Conservation (phyloP, 2,797 vertebrate species). For the Esox masquinongy region DNA sequence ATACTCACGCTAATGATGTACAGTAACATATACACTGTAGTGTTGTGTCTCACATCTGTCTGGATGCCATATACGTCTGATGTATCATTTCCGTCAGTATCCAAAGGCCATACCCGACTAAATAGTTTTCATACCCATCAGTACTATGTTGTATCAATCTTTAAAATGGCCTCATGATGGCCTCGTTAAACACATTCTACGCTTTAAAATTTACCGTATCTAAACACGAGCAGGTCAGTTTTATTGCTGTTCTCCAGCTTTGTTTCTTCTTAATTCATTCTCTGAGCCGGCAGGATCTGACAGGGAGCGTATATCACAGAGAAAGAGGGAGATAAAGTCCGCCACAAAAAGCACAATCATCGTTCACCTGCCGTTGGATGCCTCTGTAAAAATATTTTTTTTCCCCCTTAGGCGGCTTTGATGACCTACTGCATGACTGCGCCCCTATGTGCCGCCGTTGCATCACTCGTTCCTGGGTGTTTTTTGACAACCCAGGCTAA, state of each 20-base stretch:
- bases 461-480: conserved; percentile 20
- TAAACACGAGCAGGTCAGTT: not conserved
- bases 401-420: conserved; percentile 9
- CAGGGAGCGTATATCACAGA: conserved; percentile 17
- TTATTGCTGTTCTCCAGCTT: not conserved
- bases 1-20: not conserved
- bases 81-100: not conserved
- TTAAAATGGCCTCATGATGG: not conserved
- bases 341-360: conserved; percentile 6
- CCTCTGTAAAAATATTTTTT: not conserved
- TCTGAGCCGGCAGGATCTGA: conserved; percentile 23
- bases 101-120: not conserved
- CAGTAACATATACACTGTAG: not conserved
- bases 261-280: conserved; percentile 22
- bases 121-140: conserved; percentile 10
- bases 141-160: not conserved
- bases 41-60: not conserved
- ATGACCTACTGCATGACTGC: conserved; percentile 12
- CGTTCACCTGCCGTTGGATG: conserved; percentile 26
- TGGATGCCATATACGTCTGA: not conserved
- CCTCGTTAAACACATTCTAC: not conserved
- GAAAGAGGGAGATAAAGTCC: conserved; percentile 9
- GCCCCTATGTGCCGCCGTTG: not conserved
- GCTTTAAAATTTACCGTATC: not conserved
- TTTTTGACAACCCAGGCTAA: conserved; percentile 22